These are phyloP conservation scores for Drosophila sordidula DNA, from an alignment of 2,888 invertebrate genomes.

Conservation along the genomic window DNA sequence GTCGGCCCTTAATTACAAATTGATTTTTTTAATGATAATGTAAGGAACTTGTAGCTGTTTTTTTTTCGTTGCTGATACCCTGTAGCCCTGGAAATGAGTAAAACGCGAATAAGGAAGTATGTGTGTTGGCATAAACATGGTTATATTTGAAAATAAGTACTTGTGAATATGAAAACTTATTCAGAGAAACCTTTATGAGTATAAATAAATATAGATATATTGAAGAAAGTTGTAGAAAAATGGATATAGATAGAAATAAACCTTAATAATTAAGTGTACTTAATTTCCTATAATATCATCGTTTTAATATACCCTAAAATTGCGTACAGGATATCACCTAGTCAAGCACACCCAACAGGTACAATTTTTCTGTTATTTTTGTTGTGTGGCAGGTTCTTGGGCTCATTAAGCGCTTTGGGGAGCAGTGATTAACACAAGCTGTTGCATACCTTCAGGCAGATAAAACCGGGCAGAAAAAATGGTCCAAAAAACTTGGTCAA, in stretches of 20 bases:
- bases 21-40: conserved; percentile 68
- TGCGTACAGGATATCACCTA: conserved; percentile 2
- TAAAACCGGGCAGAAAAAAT: conserved; percentile 24
- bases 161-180: too few species aligned
- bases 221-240: too few species aligned
- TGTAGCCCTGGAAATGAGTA: neutral
- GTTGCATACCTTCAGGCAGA: conserved; percentile 55
- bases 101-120: neutral
- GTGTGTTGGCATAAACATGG: too few species aligned
- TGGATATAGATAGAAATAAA: too few species aligned
- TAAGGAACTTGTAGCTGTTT: conserved; percentile 28
- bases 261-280: too few species aligned
- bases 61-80: conserved; percentile 9
- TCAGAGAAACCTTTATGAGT: too few species aligned
- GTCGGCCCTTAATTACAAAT: conserved; percentile 63
- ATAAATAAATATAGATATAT: too few species aligned
- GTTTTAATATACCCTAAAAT: too few species aligned
- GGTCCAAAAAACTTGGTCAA: conserved; percentile 1
- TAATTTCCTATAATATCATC: too few species aligned
- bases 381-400: conserved; percentile 34
- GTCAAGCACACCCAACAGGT: neutral
- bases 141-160: too few species aligned
- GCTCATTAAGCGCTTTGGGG: conserved; percentile 76
- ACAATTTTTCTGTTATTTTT: conserved; percentile 17
- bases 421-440: conserved; percentile 73